phyloP scores from a whole-genome alignment of 2,888 invertebrate species.

The Leptinotarsa rubiginosa region DNA sequence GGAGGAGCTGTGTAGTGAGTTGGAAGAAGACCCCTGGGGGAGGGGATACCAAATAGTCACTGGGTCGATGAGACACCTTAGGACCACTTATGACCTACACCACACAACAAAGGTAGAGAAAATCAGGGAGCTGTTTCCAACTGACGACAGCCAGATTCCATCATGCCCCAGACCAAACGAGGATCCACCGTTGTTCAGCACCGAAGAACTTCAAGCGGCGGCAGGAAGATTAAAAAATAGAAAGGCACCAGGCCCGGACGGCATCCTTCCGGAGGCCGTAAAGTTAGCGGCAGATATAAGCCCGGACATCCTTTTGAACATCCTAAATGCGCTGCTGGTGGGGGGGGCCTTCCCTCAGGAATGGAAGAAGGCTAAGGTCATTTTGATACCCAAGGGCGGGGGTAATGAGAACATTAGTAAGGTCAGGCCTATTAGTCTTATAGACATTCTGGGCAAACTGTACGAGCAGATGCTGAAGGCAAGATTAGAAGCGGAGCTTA shows the following conservation, averaged over 20 bases:
- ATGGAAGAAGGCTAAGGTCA: slow-evolving; percentile 12
- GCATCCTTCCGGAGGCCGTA: not conserved
- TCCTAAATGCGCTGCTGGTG: not conserved
- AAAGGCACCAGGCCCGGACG: no score
- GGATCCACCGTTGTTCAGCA: not conserved
- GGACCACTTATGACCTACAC: slow-evolving; percentile 11
- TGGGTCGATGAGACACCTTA: not conserved
- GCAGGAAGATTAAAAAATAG: not conserved
- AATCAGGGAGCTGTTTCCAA: slow-evolving; percentile 27
- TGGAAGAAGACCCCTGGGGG: slow-evolving; percentile 22
- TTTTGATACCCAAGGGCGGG: slow-evolving; percentile 20
- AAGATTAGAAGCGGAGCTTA: no score
- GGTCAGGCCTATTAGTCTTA: slow-evolving; percentile 23
- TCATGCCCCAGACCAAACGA: not conserved
- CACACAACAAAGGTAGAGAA: no score
- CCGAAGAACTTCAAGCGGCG: not conserved
- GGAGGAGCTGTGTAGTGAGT: not conserved
- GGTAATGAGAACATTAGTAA: not conserved
- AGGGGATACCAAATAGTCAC: slow-evolving; percentile 10
- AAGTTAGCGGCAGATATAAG: not conserved
- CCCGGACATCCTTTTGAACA: not conserved
- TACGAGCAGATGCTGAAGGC: no score
- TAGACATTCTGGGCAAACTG: not conserved
- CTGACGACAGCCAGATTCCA: not conserved
- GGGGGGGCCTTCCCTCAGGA: not conserved